Base-by-base conservation (phyloP, 1,140 invertebrate genomes). In the Drosophila malerkotliana region DNA sequence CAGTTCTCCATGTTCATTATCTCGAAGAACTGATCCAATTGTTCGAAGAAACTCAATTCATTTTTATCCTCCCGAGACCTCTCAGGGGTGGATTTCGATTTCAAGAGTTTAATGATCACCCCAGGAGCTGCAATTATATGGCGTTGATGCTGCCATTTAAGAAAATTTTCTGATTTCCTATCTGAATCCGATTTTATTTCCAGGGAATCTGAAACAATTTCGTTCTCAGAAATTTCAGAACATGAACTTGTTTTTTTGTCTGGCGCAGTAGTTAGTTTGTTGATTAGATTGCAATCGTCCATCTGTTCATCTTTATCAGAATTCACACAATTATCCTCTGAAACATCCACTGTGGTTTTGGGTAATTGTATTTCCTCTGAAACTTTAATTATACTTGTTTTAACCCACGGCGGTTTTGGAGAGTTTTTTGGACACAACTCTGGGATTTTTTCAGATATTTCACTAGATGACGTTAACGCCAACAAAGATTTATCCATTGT, bases 1-100 rank as follows among this genome's bases (percentile, higher is more conserved):
- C 6, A 12, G 4, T 52, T 18, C 7, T 6, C 12, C 0, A 47
- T 14, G 0, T 44, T 56, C 15, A 52, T 56, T 1, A 81, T 28
- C 44, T 85, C 81, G 1, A 41, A 14, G 8, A 87, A 67, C 49
- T 85, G 77, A 0, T 57, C 32, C 14, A 85, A 18, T 15, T 87
- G 68, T 7, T 87, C 82, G n/a, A 44, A 74, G 37, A 81, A 71
- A 47, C 67, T 34, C 1, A 58, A 52, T 1, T 28, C 51, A 21
- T 54, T 12, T 0, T 5, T 24, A 21, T 59, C 44, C 8, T 7
- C 6, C 0, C 12, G 4, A 0, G 10, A 4, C 5, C 56, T 56
- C 1, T 60, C 54, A 39, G 74, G 81, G 4, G 56, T 28, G 1
- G 78, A 61, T 56, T 82, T 82, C 9, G 64, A 62, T 12, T 81